phyloP scores from a whole-genome alignment of 2,888 invertebrate genomes.

The Conchocele bisecta region DNA sequence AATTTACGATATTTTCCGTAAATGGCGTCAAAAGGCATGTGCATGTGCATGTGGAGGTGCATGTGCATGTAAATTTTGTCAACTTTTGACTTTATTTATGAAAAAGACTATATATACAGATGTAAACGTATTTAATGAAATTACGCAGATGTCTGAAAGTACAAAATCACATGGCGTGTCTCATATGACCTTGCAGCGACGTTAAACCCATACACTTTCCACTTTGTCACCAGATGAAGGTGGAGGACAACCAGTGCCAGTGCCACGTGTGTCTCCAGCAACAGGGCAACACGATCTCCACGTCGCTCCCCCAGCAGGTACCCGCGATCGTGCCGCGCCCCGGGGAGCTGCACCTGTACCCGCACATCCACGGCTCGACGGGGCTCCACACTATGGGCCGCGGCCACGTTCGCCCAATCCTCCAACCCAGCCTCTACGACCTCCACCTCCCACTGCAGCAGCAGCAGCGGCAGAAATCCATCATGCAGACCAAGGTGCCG shows the following conservation, averaged over 20 bases:
- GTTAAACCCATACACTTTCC: background rate
- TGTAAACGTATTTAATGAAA: no score
- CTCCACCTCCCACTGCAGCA: slow-evolving; percentile 69
- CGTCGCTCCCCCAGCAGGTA: slow-evolving; percentile 78
- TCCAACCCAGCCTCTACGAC: slow-evolving; percentile 80
- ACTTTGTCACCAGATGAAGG: slow-evolving; percentile 62
- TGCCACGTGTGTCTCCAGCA: slow-evolving; percentile 81
- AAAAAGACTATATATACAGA: no score
- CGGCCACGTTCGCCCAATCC: slow-evolving; percentile 67
- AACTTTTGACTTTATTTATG: no score
- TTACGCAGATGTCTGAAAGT: no score
- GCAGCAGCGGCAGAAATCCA: slow-evolving; percentile 61
- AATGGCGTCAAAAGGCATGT: no score
- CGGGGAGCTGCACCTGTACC: slow-evolving; percentile 79
- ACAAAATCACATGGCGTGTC: no score
- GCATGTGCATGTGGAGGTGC: no score
- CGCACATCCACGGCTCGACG: slow-evolving; percentile 80
- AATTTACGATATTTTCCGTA: no score
- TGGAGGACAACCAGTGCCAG: slow-evolving; percentile 78
- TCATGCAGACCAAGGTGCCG: slow-evolving; percentile 69
- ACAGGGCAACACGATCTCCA: slow-evolving; percentile 76
- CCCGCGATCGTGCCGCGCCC: slow-evolving; percentile 73
- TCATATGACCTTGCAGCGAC: no score
- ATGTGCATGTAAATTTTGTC: no score
- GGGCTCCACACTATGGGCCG: slow-evolving; percentile 62